Evolutionary conservation across 2,888 invertebrate species (phyloP), one percentile per base, ranked within the genome.

Genomic region (Protophormia terraenovae): DNA sequence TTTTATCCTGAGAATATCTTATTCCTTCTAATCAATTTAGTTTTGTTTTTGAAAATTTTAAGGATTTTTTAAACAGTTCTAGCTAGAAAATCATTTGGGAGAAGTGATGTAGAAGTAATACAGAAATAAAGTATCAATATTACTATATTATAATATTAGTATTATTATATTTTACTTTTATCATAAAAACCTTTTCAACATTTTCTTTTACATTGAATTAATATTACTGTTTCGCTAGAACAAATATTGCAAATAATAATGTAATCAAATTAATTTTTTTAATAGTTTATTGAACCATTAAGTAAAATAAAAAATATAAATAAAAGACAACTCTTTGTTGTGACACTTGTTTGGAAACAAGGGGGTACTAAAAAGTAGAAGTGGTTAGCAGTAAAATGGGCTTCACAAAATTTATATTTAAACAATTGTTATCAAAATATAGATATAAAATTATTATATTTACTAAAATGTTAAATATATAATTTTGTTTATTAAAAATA

Each of bases 391-490:
- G 5, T 47, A 47, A n/a, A n/a, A 19, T 19, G 2, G 16, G 19
- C 8, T 10, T 45, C 41, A 41, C 8, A 10, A 69, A 22, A 58
- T 45, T 12, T 29, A 10, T 75, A 38, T 66, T 38, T 66, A 47
- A 69, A 55, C 29, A 71, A 79, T 38, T 66, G 22, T 58, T 58
- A 80, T 66, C 72, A 58, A 73, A 58, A 35, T 41, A 16, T 14
- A 64, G 45, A 32, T 66, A 45, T 27, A 69, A 58, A n/a, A n/a
- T n/a, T 67, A 69, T 16, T 32, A 38, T 78, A n/a, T 32, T 35
- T 16, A 58, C 16, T 32, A 58, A 29, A 67, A 24, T 12, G 19
- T 38, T 14, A 19, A 32, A 50, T 12, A 16, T 60, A 24, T 60
- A 69, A 60, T 53, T 66, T 64, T 58, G 38, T n/a, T n/a, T n/a